phyloP scores from a whole-genome alignment of 2,888 invertebrate genomes.

The Drosophila affinis region DNA sequence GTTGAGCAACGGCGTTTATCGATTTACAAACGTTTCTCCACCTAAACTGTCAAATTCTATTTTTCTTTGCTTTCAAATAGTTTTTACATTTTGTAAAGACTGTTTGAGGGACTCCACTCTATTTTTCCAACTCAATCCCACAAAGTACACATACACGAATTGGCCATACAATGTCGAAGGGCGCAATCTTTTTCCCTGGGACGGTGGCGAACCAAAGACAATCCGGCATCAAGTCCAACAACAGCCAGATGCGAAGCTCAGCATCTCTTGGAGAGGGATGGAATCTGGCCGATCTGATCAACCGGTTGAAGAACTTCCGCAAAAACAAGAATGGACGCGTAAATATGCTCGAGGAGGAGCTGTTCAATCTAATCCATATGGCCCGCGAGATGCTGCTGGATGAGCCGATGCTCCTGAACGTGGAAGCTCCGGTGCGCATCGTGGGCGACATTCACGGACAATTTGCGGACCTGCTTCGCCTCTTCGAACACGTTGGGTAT shows the following conservation, averaged over 20 bases:
- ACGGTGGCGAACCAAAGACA: background rate
- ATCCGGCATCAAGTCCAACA: no score
- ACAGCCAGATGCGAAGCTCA: background rate
- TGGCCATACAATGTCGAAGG: background rate
- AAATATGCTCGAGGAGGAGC: slow-evolving; percentile 7
- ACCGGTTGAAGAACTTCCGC: slow-evolving; percentile 6
- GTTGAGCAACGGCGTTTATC: background rate
- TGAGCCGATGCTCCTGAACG: slow-evolving; percentile 36
- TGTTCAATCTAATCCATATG: background rate
- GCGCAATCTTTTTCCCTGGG: background rate
- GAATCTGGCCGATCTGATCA: slow-evolving; percentile 7
- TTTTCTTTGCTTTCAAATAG: background rate
- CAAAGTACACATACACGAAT: background rate
- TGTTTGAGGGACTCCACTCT: no score
- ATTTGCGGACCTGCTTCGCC: slow-evolving; percentile 31
- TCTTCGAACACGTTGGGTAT: slow-evolving; percentile 28
- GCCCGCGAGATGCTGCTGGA: slow-evolving; percentile 18
- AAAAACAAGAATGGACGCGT: slow-evolving; percentile 1
- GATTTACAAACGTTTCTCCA: background rate
- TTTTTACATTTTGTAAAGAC: background rate
- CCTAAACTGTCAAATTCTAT: background rate
- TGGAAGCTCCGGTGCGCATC: slow-evolving; percentile 29
- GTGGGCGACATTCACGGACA: slow-evolving; percentile 41
- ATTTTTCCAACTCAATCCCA: background rate
- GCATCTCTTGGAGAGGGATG: background rate